Base-by-base conservation (phyloP, 2,888 invertebrate species). In the Allacma fusca region DNA sequence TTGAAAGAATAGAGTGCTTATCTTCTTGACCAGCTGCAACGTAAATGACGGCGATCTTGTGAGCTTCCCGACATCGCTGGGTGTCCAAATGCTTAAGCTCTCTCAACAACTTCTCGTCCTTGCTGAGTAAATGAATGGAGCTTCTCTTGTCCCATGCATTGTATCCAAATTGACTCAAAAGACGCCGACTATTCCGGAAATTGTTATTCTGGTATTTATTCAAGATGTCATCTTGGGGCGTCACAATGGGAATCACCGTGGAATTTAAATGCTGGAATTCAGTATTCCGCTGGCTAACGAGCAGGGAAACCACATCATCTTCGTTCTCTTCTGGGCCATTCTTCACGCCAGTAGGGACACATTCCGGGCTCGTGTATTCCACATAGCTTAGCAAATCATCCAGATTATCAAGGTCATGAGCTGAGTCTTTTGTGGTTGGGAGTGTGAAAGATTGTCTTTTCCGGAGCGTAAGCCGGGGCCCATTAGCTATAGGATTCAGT, bases 21-120 rank as follows among this genome's bases (percentile, higher is more conserved):
- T 97, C 96, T 87, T 98, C 59, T 86, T 99, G 99, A 0, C 98
- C 98, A 68, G 93, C 93, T n/a, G 93, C 96, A 23, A 99, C 98
- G 88, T 97, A 99, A 85, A 99, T 96, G 69, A 99, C 96, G 23
- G 98, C 99, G 85, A 97, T 92, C 88, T 98, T 97, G 88, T 97
- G 97, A 0, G 96, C 95, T 86, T 97, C 96, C 16, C 97, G 90
- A 84, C 95, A 97, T 87, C 92, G 91, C 91, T 97, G 97, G 78
- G 92, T 91, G 86, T 99, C 99, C 64, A 99, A 89, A 87, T 99
- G 97, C 80, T 96, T 91, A 78, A 99, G 87, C 86, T 98, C 97
- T 19, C 98, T 89, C 79, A 97, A 87, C 81, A 98, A 89, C 76
- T 96, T 92, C 84, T 97, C 97, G 84, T 93, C 93, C 85, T 96